These are phyloP conservation scores for Meandrina meandrites DNA, from an alignment of 92 coral and sea anemone species.

Conservation along the genomic window DNA sequence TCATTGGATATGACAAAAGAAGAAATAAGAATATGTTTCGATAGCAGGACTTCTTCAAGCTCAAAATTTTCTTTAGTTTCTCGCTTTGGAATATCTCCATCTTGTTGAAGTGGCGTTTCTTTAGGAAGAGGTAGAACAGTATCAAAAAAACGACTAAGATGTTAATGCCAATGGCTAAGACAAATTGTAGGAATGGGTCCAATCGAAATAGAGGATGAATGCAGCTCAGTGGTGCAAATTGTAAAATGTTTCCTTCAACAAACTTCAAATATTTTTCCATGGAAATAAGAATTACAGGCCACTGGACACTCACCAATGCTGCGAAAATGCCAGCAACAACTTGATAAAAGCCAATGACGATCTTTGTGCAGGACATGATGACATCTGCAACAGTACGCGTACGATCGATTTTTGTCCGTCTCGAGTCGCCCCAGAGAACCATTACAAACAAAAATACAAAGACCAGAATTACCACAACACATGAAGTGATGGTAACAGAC, in stretches of 20 bases:
- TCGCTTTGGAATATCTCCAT: not conserved
- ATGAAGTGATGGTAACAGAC: not conserved
- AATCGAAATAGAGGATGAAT: not conserved
- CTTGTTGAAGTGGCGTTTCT: not conserved
- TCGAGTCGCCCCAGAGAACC: conserved; percentile 48
- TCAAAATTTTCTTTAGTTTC: not conserved
- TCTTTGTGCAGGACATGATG: conserved; percentile 51
- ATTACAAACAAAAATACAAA: conserved; percentile 29
- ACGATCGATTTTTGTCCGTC: conserved; percentile 27
- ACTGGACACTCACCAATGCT: conserved; percentile 38
- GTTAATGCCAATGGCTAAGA: conserved; percentile 6
- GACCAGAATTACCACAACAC: conserved; percentile 30
- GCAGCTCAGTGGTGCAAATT: conserved; percentile 30
- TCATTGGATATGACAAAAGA: conserved; percentile 10
- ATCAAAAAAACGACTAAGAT: conserved; percentile 1
- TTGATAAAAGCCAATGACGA: conserved; percentile 53
- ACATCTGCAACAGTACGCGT: conserved; percentile 52
- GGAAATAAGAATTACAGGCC: conserved; percentile 42
- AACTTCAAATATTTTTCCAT: conserved; percentile 39
- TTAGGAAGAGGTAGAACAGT: conserved; percentile 12
- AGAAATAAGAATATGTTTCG: conserved; percentile 28
- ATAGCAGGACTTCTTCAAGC: not conserved
- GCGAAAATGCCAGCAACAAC: conserved; percentile 52
- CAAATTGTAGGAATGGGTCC: conserved; percentile 26
- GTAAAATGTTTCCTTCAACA: conserved; percentile 46